Evolutionary conservation across 2,888 invertebrate species (phyloP).

Genomic region (Cremastinae sp.): DNA sequence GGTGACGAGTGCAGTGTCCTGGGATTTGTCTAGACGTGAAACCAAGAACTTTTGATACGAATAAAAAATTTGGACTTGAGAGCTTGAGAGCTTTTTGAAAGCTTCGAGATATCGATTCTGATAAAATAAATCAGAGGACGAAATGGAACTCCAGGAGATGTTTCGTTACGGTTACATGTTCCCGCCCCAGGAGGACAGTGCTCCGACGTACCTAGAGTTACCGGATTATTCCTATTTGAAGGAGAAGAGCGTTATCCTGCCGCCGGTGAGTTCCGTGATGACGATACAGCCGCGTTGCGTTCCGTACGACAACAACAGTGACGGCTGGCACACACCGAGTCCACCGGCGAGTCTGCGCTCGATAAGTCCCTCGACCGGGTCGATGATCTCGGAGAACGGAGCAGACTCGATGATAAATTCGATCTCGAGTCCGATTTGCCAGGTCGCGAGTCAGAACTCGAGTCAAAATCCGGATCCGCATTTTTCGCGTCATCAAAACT

Average conservation of each 20-base stretch:
- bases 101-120: slow-evolving; percentile 3
- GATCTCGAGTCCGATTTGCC: slow-evolving; percentile 10
- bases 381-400: slow-evolving; percentile 74
- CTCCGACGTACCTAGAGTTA: slow-evolving; percentile 73
- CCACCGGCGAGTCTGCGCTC: slow-evolving; percentile 76
- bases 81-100: not conserved
- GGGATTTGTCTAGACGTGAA: too few species aligned
- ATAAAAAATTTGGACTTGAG: too few species aligned
- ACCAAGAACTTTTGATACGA: too few species aligned
- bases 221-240: slow-evolving; percentile 73
- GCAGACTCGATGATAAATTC: slow-evolving; percentile 49
- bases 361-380: slow-evolving; percentile 73
- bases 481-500: slow-evolving; percentile 26
- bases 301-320: slow-evolving; percentile 74
- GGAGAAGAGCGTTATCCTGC: slow-evolving; percentile 69
- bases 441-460: slow-evolving; percentile 31
- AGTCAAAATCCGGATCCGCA: slow-evolving; percentile 24
- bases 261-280: slow-evolving; percentile 72
- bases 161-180: slow-evolving; percentile 78
- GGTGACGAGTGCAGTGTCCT: too few species aligned
- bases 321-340: slow-evolving; percentile 79
- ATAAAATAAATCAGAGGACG: not conserved
- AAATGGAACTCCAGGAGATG: slow-evolving; percentile 78
- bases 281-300: slow-evolving; percentile 61
- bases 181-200: slow-evolving; percentile 73